Evolutionary conservation across 2,113 vertebrate genomes (phyloP).

Genomic region (Noctilio leporinus): DNA sequence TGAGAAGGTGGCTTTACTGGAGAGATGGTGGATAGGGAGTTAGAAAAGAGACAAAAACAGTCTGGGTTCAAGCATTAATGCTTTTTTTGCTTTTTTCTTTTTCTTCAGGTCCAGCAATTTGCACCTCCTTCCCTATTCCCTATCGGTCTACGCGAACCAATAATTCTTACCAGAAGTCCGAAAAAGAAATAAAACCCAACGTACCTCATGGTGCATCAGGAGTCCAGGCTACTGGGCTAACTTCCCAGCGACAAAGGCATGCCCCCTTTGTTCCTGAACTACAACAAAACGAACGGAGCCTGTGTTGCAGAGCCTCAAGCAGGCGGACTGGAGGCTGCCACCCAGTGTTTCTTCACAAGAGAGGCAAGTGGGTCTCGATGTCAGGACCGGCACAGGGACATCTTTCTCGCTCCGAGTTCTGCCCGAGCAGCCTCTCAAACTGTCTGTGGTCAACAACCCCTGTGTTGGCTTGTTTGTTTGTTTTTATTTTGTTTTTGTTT

Average conservation of each 20-base stretch:
- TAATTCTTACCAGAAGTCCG: not conserved
- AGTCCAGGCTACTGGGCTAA: not conserved
- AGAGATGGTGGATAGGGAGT: constrained; percentile 8
- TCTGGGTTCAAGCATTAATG: not conserved
- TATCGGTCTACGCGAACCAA: not conserved
- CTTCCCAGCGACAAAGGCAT: not conserved
- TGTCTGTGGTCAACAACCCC: not conserved
- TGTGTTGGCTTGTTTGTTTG: not conserved
- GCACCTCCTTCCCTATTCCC: not conserved
- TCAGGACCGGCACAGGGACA: rapidly evolving
- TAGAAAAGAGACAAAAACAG: constrained; percentile 45
- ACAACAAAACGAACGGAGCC: not conserved
- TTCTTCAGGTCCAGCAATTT: not conserved
- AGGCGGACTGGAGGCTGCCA: not conserved
- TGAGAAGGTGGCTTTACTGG: constrained; percentile 28
- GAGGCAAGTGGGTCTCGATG: not conserved
- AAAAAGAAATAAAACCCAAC: not conserved
- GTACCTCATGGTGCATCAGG: not conserved
- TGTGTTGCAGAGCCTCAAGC: not conserved
- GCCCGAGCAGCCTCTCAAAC: not conserved
- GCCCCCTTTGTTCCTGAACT: not conserved
- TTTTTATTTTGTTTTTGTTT: not conserved
- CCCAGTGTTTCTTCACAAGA: not conserved
- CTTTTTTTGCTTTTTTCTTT: not conserved
- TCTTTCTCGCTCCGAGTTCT: not conserved